Base-by-base conservation (phyloP, 1,140 invertebrate genomes). In the Drosophila miranda region DNA sequence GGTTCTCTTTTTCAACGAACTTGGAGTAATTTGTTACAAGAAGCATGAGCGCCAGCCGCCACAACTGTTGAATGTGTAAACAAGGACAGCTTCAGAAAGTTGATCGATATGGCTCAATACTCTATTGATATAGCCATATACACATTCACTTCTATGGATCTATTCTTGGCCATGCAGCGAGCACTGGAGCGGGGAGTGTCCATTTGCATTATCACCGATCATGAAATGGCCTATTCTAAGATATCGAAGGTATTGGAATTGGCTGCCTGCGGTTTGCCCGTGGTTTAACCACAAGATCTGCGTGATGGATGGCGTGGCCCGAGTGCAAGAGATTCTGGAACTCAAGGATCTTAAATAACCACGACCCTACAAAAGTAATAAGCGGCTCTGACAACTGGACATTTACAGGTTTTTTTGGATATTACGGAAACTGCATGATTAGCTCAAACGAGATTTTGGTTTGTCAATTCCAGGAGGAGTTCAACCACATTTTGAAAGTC, bases 281-380 rank as follows among this genome's bases (percentile, higher is more conserved):
- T 90, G 8, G 30, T 89, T 90, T 86, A 89, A 90, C 56, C 82
- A 90, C 64, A 90, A 90, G 48, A 90, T 78, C 53, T 56, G 78
- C 21, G 53, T 90, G 8, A 45, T 90, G 1, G 89, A 90, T 21
- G 73, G 64, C 0, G 45, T 23, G 0, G 28, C 44, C 0, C 72
- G 82, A 2, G 71, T 78, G 2, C 8, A 59, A 16, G 58, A 81
- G 26, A 42, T 86, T 2, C 11, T 59, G 9, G 13, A 5, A 8
- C 21, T 13, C 0, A 69, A 52, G 16, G 2, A 48, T 7, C n/a
- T 8, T 13, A 70, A 61, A 8, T 26, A 21, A 8, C 19, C 49
- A 28, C 23, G 34, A 6, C n/a, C 48, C 0, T 45, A 14, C 8
- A n/a, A 49, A 9, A 73, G 64, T 23, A 0, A 9, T 90, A 0